Evolutionary conservation across 30 jellyfish, hydroid and myxozoan species (phyloP).

Genomic region (Hydractinia echinata): DNA sequence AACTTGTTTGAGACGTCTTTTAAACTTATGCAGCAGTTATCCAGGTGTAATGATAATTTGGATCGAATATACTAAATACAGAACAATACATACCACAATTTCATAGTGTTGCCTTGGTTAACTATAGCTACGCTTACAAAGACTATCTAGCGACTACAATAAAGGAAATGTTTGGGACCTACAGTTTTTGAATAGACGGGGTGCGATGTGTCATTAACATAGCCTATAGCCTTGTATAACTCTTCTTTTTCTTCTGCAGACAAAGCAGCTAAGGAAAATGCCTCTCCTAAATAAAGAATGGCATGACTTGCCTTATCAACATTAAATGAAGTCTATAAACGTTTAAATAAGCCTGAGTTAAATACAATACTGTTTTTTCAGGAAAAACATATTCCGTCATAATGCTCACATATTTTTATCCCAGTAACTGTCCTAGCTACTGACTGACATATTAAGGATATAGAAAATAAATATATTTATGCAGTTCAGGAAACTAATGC

Average conservation of each 20-base stretch:
- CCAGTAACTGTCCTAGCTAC: too few relatives aligned
- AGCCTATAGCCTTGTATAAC: slow-evolving; percentile 35
- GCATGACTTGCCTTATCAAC: background rate
- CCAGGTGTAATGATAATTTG: slow-evolving; percentile 17
- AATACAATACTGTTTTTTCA: too few relatives aligned
- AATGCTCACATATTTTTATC: too few relatives aligned
- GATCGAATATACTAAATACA: slow-evolving; percentile 26
- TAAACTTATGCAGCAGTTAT: slow-evolving; percentile 14
- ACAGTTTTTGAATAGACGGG: slow-evolving; percentile 29
- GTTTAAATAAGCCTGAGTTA: too few relatives aligned
- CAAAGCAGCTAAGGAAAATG: slow-evolving; percentile 33
- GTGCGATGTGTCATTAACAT: slow-evolving; percentile 16
- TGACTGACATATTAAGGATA: too few relatives aligned
- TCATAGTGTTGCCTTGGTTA: background rate
- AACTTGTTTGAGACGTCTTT: slow-evolving; percentile 19
- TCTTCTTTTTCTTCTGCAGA: slow-evolving; percentile 30
- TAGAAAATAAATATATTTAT: too few relatives aligned
- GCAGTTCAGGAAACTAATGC: too few relatives aligned
- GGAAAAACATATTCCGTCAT: too few relatives aligned
- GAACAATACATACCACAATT: background rate
- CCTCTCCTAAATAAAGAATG: slow-evolving; percentile 3
- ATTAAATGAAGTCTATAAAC: too few relatives aligned
- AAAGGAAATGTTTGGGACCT: background rate
- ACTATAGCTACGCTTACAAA: too few relatives aligned
- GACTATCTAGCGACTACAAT: too few relatives aligned